These are phyloP conservation scores for Labrus mixtus DNA, from an alignment of 2,113 vertebrate genomes.

Conservation along the genomic window DNA sequence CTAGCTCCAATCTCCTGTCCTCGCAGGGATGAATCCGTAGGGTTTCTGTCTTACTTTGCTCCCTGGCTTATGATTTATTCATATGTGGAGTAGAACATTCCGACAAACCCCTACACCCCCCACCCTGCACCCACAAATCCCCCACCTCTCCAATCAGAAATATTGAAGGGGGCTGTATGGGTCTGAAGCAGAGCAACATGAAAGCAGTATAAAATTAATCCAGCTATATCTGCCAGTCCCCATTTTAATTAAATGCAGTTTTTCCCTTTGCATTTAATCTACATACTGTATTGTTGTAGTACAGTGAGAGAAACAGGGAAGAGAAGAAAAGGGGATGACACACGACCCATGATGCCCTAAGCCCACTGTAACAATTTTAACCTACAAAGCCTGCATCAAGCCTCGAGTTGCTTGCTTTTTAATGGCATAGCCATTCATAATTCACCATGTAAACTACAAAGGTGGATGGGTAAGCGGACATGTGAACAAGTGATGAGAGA, in stretches of 20 bases:
- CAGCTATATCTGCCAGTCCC: neutral
- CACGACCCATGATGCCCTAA: neutral
- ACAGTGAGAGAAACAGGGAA: neutral
- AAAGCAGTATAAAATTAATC: constrained; percentile 53
- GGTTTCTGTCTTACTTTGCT: constrained; percentile 61
- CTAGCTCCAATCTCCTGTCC: constrained; percentile 46
- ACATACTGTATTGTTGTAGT: neutral
- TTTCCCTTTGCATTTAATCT: neutral
- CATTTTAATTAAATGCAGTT: constrained; percentile 25
- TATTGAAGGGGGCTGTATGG: constrained; percentile 31
- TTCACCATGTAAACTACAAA: constrained; percentile 70
- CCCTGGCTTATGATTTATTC: constrained; percentile 74
- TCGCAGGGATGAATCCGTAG: constrained; percentile 58
- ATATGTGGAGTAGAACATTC: constrained; percentile 63
- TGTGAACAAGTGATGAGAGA: constrained; percentile 27
- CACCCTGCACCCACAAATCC: constrained; percentile 42
- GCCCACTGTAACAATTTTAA: constrained; percentile 10
- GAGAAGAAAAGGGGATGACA: constrained; percentile 5
- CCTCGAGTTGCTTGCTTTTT: constrained; percentile 54
- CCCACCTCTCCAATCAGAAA: constrained; percentile 56
- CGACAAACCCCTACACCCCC: constrained; percentile 38
- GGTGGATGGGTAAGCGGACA: constrained; percentile 54
- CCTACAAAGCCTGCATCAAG: constrained; percentile 18
- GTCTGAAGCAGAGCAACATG: constrained; percentile 26
- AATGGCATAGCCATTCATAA: constrained; percentile 57